phyloP scores from a whole-genome alignment of 2,113 vertebrate species.

The Scophthalmus maximus region DNA sequence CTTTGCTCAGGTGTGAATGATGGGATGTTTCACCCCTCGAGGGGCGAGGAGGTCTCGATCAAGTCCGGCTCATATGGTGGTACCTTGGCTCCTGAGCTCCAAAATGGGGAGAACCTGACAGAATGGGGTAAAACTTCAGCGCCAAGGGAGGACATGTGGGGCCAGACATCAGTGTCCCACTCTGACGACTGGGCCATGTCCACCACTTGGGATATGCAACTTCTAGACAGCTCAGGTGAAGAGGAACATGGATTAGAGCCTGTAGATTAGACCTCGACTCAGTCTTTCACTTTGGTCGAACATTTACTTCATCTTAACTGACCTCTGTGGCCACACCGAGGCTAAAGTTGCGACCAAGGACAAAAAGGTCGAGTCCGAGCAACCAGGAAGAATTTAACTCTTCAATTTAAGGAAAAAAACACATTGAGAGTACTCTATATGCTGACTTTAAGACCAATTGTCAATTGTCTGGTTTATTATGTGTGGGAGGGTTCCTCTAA shows the following conservation, averaged over 20 bases:
- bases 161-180: slow-evolving; percentile 22
- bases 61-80: slow-evolving; percentile 31
- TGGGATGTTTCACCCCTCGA: slow-evolving; percentile 12
- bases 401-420: too few relatives aligned
- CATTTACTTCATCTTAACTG: slow-evolving; percentile 3
- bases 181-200: slow-evolving; percentile 61
- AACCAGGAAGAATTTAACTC: too few relatives aligned
- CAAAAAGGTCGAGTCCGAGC: not conserved
- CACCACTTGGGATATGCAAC: slow-evolving; percentile 68
- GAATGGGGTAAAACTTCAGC: slow-evolving; percentile 43
- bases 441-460: too few relatives aligned
- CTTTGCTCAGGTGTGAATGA: slow-evolving; percentile 59
- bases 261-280: slow-evolving; percentile 44
- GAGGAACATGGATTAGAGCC: slow-evolving; percentile 43
- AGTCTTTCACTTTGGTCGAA: slow-evolving; percentile 39
- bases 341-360: not conserved
- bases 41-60: slow-evolving; percentile 16
- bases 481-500: too few relatives aligned
- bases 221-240: slow-evolving; percentile 66
- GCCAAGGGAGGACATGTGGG: slow-evolving; percentile 17
- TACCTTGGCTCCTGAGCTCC: slow-evolving; percentile 15
- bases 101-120: slow-evolving; percentile 41
- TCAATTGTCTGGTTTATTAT: too few relatives aligned
- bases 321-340: not conserved
- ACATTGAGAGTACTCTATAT: too few relatives aligned